Conservation (phyloP, 2,797 vertebrate genomes). For the Sebastes reedi region DNA sequence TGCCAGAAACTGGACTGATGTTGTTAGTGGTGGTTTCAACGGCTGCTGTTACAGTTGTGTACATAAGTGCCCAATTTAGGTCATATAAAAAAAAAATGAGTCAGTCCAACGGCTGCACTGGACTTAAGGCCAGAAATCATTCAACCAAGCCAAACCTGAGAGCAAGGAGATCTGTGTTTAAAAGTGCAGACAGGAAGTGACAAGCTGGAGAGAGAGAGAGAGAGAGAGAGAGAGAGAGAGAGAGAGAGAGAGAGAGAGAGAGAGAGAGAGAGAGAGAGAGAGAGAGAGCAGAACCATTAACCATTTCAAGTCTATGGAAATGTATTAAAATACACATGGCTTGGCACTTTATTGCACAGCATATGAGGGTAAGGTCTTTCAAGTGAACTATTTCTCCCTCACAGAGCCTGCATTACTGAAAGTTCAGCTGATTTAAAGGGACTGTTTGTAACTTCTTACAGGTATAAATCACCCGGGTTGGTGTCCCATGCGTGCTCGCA, state of each 20-base stretch:
- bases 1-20: conserved; percentile 43
- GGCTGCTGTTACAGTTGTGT: conserved; percentile 62
- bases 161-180: conserved; percentile 43
- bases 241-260: not conserved
- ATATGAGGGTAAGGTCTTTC: conserved; percentile 2
- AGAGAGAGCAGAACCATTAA: not conserved
- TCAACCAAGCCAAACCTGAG: conserved; percentile 39
- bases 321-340: not conserved
- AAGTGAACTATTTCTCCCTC: not conserved
- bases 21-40: conserved; percentile 70
- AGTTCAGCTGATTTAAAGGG: not conserved
- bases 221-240: not conserved
- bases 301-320: not conserved
- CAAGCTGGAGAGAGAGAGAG: not conserved
- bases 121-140: conserved; percentile 48
- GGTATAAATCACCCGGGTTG: no score
- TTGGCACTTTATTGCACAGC: not conserved
- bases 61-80: conserved; percentile 70
- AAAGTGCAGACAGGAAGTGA: conserved; percentile 51
- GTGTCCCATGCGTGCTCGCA: no score
- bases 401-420: not conserved
- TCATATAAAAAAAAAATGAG: conserved; percentile 23
- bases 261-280: not conserved
- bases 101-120: conserved; percentile 52
- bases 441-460: no score